phyloP scores from a whole-genome alignment of 2,113 vertebrate genomes.

The Phylloscopus whistleri region DNA sequence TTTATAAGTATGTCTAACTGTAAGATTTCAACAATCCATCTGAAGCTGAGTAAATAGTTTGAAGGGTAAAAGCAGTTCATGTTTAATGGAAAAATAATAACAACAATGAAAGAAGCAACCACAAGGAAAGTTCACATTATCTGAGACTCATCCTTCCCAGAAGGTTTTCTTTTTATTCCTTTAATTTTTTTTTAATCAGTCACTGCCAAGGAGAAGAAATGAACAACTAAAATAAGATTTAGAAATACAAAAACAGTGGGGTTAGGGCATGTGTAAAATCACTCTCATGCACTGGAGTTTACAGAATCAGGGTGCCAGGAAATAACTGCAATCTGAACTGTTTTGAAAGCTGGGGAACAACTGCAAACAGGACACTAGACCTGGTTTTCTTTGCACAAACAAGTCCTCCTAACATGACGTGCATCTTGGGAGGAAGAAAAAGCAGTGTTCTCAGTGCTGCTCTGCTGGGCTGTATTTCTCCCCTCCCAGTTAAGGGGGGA shows the following conservation, averaged over 20 bases:
- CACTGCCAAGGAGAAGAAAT: constrained; percentile 12
- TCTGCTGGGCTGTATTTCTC: not conserved
- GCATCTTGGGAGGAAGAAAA: not conserved
- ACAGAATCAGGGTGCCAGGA: not conserved
- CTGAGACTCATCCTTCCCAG: not conserved
- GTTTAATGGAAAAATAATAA: constrained; percentile 16
- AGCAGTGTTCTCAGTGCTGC: not conserved
- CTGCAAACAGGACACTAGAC: not conserved
- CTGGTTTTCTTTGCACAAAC: not conserved
- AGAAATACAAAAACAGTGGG: constrained; percentile 8
- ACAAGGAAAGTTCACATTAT: constrained; percentile 11
- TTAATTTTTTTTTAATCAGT: not conserved
- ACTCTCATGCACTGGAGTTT: not conserved
- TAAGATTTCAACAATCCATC: not conserved
- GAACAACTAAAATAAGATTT: not conserved
- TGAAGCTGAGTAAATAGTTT: constrained; percentile 20
- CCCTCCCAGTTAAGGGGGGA: accelerated
- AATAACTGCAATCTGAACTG: not conserved
- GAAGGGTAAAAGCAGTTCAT: constrained; percentile 19
- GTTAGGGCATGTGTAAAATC: not conserved
- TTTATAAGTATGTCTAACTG: not conserved
- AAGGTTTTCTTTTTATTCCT: not conserved
- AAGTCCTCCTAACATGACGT: not conserved
- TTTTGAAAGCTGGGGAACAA: not conserved
- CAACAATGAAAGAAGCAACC: constrained; percentile 10